A percentile compares a stretch with the other conserved stretches of the same genome.
Conservation (phyloP, 1,140 invertebrate species). For the Bombus breviceps region DNA sequence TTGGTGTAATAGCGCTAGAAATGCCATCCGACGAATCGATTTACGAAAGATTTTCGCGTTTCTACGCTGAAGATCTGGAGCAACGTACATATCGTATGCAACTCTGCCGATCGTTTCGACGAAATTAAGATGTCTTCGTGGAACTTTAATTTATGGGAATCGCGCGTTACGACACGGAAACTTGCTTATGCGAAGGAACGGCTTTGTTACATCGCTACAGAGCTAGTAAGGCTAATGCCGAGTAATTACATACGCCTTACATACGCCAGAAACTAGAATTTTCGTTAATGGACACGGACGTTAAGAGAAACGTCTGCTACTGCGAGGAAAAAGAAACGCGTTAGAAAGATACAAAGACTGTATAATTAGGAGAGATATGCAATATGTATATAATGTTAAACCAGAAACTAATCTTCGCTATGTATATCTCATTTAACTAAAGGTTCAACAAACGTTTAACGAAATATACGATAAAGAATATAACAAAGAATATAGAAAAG, state of each 20-base stretch:
- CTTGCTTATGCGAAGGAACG: neutral
- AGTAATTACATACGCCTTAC: neutral
- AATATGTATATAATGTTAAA: no score
- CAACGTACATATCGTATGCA: neutral
- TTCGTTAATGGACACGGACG: neutral
- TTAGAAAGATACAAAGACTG: neutral
- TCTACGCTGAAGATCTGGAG: neutral
- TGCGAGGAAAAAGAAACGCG: neutral
- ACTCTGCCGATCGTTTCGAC: neutral
- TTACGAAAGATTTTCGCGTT: slow-evolving; percentile 36
- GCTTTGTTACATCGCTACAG: neutral
- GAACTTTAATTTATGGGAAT: neutral
- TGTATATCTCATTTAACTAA: no score
- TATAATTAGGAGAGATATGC: neutral
- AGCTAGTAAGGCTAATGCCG: neutral
- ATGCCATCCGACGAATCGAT: slow-evolving; percentile 36
- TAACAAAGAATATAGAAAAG: no score
- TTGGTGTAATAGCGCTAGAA: slow-evolving; percentile 33
- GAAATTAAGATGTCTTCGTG: neutral
- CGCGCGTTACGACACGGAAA: neutral
- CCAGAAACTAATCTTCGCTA: no score
- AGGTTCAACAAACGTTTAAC: no score
- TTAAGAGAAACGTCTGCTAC: neutral
- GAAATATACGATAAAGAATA: no score
- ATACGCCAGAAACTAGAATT: neutral